Evolutionary conservation across 2,888 invertebrate genomes (phyloP).

Genomic region (Dichetophora obliterata): DNA sequence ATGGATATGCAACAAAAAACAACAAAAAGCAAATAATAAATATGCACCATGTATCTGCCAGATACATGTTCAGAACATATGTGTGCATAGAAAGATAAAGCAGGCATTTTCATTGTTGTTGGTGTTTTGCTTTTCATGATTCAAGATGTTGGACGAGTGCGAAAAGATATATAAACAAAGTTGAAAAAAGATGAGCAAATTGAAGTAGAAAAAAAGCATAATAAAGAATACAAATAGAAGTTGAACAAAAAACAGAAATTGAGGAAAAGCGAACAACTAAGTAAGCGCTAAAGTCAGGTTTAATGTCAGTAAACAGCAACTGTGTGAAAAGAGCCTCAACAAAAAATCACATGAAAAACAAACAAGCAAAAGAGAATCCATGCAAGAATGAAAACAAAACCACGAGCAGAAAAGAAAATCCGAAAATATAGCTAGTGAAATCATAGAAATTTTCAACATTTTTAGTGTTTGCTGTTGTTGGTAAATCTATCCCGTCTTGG

Average conservation of each 20-base stretch:
- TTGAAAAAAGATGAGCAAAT: not conserved
- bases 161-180: not conserved
- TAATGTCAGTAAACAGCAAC: constrained; percentile 53
- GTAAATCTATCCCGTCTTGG: no score
- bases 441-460: no score
- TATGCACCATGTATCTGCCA: not conserved
- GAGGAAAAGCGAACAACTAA: not conserved
- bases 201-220: not conserved
- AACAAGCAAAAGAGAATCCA: constrained; percentile 50
- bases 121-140: not conserved
- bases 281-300: constrained; percentile 57
- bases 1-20: constrained; percentile 48
- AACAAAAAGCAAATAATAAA: constrained; percentile 23
- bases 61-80: constrained; percentile 13
- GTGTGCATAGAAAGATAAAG: not conserved
- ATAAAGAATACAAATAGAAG: not conserved
- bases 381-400: constrained; percentile 7
- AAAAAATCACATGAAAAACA: constrained; percentile 42
- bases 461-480: no score
- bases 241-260: not conserved
- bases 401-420: not conserved
- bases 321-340: constrained; percentile 54
- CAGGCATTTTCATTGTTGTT: constrained; percentile 6
- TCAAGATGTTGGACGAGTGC: not conserved
- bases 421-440: no score